Evolutionary conservation across 2,797 vertebrate species (phyloP), one percentile per base, ranked within the genome.

Genomic region (Lophotriccus pileatus): DNA sequence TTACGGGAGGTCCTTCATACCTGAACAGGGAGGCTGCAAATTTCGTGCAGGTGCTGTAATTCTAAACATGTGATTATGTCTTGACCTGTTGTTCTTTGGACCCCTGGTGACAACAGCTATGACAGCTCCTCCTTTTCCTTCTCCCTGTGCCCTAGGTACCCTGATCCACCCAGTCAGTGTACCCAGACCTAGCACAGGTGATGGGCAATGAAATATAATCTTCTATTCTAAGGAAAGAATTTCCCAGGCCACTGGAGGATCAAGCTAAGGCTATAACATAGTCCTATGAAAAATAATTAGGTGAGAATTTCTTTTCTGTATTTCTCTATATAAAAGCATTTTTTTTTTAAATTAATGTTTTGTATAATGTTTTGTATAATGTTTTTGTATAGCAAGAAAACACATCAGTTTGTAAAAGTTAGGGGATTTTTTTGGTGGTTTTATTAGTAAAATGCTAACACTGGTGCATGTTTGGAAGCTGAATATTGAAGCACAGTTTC

Each of bases 141-240:
- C 28, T 86, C 30, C 15, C 14, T 47, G 5, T 60, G 19, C 21
- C 8, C 7, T 39, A 24, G 7, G 28, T 58, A 27, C 2, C 3
- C 46, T 25, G 25, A 44, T 47, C 36, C 15, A 56, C 16, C 22
- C 36, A 41, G 10, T 12, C 39, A 34, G 14, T 23, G 37, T 55
- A 9, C 6, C 2, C 3, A 14, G 47, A 32, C 36, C 13, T 21
- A 20, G 5, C 1, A 3, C 14, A 13, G 32, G 20, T 24, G 25
- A 59, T 22, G 21, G 19, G 36, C 28, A 52, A 10, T n/a, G 47
- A 70, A 53, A 25, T 0, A 0, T 16, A 69, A n/a, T 23, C 12
- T 56, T 30, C 62, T 30, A 0, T 18, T 52, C 23, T 9, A 69
- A 84, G 44, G 46, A 73, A 67, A 79, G 47, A 11, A 14, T 39